phyloP scores from a whole-genome alignment of 2,113 vertebrate genomes.

The Sorex araneus region DNA sequence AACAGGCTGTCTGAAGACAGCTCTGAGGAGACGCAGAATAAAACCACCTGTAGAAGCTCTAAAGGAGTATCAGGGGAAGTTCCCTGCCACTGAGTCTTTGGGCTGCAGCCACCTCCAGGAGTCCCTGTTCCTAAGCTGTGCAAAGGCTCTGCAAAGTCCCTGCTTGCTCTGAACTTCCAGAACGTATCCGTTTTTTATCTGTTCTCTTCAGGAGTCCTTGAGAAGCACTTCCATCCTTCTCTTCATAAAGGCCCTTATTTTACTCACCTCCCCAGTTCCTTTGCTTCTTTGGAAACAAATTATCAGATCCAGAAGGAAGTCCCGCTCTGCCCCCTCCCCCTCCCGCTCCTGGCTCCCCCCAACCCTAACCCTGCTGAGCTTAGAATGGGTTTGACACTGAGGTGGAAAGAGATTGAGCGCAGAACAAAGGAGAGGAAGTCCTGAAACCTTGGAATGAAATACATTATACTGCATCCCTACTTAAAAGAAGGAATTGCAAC shows the following conservation, averaged over 20 bases:
- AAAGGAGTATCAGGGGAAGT: no score
- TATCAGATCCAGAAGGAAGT: not conserved
- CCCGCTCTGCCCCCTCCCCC: no score
- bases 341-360: no score
- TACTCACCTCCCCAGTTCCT: not conserved
- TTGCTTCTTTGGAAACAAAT: not conserved
- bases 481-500: not conserved
- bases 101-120: not conserved
- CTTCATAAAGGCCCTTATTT: not conserved
- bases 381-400: not conserved
- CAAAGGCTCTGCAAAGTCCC: not conserved
- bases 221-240: conserved; percentile 18
- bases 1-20: not conserved
- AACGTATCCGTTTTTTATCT: not conserved
- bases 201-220: not conserved
- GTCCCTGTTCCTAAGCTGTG: not conserved
- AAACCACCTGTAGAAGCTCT: no score
- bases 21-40: not conserved
- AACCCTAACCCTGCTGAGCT: no score
- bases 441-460: not conserved
- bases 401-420: not conserved
- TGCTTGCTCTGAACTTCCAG: not conserved
- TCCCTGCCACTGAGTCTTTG: not conserved
- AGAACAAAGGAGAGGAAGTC: not conserved
- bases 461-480: not conserved